Percentiles rank a stretch among this genome's conserved stretches.
Evolutionary conservation across 2,113 vertebrate genomes (phyloP).

Genomic region (Raphicerus campestris): DNA sequence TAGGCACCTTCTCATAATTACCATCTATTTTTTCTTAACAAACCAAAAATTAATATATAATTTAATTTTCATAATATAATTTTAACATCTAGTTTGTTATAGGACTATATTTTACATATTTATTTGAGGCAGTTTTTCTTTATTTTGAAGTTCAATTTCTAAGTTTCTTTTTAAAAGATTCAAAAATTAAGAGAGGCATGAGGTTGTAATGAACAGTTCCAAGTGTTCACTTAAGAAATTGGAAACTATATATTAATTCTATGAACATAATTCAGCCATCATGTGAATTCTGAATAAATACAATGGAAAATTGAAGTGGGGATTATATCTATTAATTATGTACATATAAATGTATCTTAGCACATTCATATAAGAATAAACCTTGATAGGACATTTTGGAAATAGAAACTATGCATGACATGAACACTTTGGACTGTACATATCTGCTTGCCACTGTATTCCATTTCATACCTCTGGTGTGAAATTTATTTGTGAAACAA

Average conservation of each 20-base stretch:
- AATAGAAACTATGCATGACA: not conserved
- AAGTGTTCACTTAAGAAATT: not conserved
- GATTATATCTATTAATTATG: not conserved
- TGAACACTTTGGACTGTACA: not conserved
- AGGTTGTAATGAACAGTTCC: not conserved
- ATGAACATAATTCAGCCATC: not conserved
- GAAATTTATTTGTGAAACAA: not conserved
- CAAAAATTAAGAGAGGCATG: not conserved
- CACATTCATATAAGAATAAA: not conserved
- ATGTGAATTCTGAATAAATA: not conserved
- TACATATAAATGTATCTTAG: not conserved
- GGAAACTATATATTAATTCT: not conserved
- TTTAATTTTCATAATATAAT: not conserved
- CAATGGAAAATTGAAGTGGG: not conserved
- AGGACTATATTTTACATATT: not conserved
- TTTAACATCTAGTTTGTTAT: not conserved
- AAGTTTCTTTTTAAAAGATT: not conserved
- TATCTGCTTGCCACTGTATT: not conserved
- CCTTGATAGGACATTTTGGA: not conserved
- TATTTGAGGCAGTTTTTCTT: not conserved
- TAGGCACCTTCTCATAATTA: not conserved
- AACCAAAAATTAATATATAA: not conserved
- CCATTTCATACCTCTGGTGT: not conserved
- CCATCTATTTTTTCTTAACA: not conserved
- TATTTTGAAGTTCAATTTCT: not conserved